These are phyloP conservation scores for Pogonocherus hispidulus DNA, from an alignment of 2,888 invertebrate species.

Conservation along the genomic window DNA sequence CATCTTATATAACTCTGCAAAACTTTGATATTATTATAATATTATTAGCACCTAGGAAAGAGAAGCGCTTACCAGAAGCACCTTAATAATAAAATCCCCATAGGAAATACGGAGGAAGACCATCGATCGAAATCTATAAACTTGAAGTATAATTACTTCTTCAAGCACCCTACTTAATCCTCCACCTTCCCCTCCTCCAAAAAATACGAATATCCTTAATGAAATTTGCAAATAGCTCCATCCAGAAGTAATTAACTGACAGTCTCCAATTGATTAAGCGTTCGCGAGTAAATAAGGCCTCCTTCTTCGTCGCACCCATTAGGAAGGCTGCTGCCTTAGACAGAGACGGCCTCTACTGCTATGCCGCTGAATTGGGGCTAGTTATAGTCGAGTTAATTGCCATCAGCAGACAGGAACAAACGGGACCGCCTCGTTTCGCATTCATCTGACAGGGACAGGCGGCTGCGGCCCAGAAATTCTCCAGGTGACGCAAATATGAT, in stretches of 20 bases:
- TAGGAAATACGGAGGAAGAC: no score
- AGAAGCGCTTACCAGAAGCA: no score
- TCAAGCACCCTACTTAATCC: neutral
- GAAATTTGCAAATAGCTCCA: slow-evolving; percentile 34
- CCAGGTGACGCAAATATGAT: slow-evolving; percentile 49
- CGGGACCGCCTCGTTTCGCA: slow-evolving; percentile 36
- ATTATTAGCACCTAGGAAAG: no score
- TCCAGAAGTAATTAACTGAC: slow-evolving; percentile 37
- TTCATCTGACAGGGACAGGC: slow-evolving; percentile 51
- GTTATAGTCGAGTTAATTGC: slow-evolving; percentile 56
- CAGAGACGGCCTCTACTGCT: slow-evolving; percentile 47
- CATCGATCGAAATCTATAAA: no score
- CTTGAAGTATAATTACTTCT: neutral
- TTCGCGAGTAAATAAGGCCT: slow-evolving; percentile 31
- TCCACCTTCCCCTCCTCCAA: neutral
- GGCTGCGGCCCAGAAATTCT: slow-evolving; percentile 38
- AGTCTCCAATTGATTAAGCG: slow-evolving; percentile 37
- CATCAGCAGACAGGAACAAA: slow-evolving; percentile 43
- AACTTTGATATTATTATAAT: no score
- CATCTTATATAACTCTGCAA: no score
- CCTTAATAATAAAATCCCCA: no score
- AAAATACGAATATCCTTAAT: slow-evolving; percentile 21
- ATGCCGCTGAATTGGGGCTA: slow-evolving; percentile 55
- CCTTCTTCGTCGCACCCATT: slow-evolving; percentile 48
- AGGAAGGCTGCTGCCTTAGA: slow-evolving; percentile 40